Conservation (phyloP, 2,888 invertebrate genomes). For the Ischnus inquisitorius region DNA sequence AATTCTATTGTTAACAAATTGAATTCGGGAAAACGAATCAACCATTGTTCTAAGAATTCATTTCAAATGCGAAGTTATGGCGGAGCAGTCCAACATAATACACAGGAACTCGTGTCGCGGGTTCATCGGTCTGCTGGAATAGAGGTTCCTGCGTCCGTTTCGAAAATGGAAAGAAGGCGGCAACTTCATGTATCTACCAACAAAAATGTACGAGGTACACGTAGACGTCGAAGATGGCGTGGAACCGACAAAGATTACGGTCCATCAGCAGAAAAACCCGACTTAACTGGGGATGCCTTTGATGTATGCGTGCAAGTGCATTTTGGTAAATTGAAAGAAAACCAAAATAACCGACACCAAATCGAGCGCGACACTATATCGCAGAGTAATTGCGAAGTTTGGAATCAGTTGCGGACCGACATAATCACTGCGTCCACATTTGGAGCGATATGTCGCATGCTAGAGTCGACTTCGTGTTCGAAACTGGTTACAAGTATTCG, state of each 20-base stretch:
- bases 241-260: not conserved
- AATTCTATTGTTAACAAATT: conserved; percentile 49
- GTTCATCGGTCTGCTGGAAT: not conserved
- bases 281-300: not conserved
- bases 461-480: conserved; percentile 56
- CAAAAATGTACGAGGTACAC: not conserved
- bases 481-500: conserved; percentile 60
- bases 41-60: conserved; percentile 73
- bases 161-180: conserved; percentile 26
- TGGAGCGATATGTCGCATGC: conserved; percentile 62
- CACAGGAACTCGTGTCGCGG: conserved; percentile 65
- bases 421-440: conserved; percentile 69
- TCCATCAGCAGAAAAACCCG: not conserved
- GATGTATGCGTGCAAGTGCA: not conserved
- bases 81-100: conserved; percentile 70
- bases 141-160: conserved; percentile 6
- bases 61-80: conserved; percentile 76
- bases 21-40: conserved; percentile 72
- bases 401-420: conserved; percentile 42
- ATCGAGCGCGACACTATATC: conserved; percentile 42
- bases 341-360: conserved; percentile 18
- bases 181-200: not conserved
- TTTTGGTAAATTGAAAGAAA: not conserved
- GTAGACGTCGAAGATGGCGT: not conserved
- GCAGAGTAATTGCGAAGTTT: conserved; percentile 9